phyloP scores from a whole-genome alignment of 2,113 vertebrate genomes.

The Ancistrus triradiatus region DNA sequence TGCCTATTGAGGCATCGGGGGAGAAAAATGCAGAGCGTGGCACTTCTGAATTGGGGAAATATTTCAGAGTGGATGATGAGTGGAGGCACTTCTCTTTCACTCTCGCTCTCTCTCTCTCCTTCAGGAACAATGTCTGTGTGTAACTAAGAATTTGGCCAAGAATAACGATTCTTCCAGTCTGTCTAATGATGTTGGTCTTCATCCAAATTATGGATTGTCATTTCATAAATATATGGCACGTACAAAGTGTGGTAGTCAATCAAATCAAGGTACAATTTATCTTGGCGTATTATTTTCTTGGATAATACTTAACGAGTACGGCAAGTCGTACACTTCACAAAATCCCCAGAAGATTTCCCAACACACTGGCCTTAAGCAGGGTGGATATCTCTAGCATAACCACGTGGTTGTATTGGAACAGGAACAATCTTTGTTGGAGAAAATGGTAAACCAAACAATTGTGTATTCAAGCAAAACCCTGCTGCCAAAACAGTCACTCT shows the following conservation, averaged over 20 bases:
- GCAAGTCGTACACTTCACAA: too few species aligned
- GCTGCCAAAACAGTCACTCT: neutral
- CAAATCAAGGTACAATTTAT: too few species aligned
- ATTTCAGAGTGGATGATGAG: slow-evolving; percentile 35
- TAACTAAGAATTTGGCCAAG: slow-evolving; percentile 9
- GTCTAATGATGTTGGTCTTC: neutral
- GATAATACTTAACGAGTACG: too few species aligned
- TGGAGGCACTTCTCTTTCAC: slow-evolving; percentile 15
- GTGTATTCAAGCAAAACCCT: neutral
- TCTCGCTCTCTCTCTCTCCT: neutral
- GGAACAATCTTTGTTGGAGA: too few species aligned
- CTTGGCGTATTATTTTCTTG: too few species aligned
- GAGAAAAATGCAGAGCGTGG: slow-evolving; percentile 70
- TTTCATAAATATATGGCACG: too few species aligned
- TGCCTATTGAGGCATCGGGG: slow-evolving; percentile 67
- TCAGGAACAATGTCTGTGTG: slow-evolving; percentile 22
- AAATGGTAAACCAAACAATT: neutral
- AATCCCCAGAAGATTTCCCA: too few species aligned
- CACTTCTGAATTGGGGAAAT: slow-evolving; percentile 62
- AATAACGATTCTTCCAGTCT: neutral
- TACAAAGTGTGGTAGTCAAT: too few species aligned
- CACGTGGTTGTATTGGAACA: neutral
- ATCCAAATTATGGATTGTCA: too few species aligned
- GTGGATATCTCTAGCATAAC: too few species aligned
- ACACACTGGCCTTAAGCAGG: too few species aligned